phyloP scores from a whole-genome alignment of 2,113 vertebrate genomes.

The Colistium nudipinnis region DNA sequence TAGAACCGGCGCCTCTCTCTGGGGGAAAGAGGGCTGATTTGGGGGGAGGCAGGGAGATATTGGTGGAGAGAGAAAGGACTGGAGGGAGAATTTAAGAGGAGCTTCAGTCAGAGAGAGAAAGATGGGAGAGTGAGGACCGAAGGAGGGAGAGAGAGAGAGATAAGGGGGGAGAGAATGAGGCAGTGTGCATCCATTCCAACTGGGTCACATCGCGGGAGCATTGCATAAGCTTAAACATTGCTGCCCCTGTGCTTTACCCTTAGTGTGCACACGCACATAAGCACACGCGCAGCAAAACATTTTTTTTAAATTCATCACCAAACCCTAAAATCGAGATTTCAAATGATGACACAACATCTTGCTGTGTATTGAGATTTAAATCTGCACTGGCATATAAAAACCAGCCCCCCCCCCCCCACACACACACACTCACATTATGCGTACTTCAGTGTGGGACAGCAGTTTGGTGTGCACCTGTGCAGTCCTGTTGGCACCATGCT shows the following conservation, averaged over 20 bases:
- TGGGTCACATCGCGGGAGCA: constrained; percentile 81
- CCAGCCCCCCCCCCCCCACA: not conserved
- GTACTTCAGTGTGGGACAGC: constrained; percentile 30
- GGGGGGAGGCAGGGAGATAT: not conserved
- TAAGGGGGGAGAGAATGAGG: constrained; percentile 53
- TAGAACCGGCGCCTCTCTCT: constrained; percentile 64
- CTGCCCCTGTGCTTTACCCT: constrained; percentile 77
- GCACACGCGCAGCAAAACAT: constrained; percentile 31
- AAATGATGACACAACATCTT: not conserved
- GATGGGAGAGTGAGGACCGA: constrained; percentile 29
- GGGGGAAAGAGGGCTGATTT: constrained; percentile 52
- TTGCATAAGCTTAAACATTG: constrained; percentile 80
- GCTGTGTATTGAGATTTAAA: not conserved
- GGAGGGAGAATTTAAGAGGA: constrained; percentile 9
- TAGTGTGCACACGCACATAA: constrained; percentile 22
- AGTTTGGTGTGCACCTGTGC: constrained; percentile 31
- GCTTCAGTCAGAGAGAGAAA: constrained; percentile 21
- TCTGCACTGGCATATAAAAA: not conserved
- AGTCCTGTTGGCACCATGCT: constrained; percentile 17
- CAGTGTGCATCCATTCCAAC: constrained; percentile 75
- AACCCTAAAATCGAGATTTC: not conserved
- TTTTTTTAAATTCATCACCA: not conserved
- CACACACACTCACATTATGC: constrained; percentile 4
- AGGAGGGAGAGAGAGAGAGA: constrained; percentile 4
- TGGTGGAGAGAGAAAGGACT: not conserved